Evolutionary conservation across 2,113 vertebrate genomes (phyloP), one percentile per base, ranked within the genome.

Genomic region (Monopterus albus): DNA sequence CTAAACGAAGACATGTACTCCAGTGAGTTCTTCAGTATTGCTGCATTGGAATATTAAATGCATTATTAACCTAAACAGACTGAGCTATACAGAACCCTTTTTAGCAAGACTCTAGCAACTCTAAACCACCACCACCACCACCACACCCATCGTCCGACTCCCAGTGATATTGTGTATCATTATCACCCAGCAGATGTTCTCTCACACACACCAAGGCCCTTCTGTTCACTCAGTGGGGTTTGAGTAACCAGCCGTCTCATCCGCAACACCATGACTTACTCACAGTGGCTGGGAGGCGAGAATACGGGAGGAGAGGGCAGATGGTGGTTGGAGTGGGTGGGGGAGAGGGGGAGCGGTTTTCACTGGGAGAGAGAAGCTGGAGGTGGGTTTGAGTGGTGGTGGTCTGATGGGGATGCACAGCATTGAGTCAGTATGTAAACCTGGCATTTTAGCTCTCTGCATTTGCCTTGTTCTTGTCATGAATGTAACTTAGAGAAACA

Each of bases 401-500:
- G 13, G 25, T 40, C 38, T 56, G 29, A 26, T 26, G 38, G 21
- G 21, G 7, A 38, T 36, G 26, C 12, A 38, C 58, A 72, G 49
- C 45, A 35, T 50, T 75, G 67, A 76, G 65, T 38, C 39, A 14
- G 71, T 55, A 38, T 78, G 43, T 38, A 66, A 38, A 51, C 49
- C 12, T 49, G 52, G n/a, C 73, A 66, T 70, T 47, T 58, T 53
- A 79, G 75, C 73, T 63, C 49, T 39, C 57, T 75, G 51, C 46
- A 36, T 53, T 82, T 86, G 85, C 86, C 87, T 91, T 88, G 71
- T 83, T 87, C 71, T 65, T 84, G 63, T 62, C 65, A 64, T 78
- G 85, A 91, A 91, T 91, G 87, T 89, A 88, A 78, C 46, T 78
- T 79, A 79, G 68, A 74, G 61, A 63, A 65, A 53, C 45, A 33